Base-by-base conservation (phyloP, 2,888 invertebrate genomes). In the Stenchaetothrips biformis region DNA sequence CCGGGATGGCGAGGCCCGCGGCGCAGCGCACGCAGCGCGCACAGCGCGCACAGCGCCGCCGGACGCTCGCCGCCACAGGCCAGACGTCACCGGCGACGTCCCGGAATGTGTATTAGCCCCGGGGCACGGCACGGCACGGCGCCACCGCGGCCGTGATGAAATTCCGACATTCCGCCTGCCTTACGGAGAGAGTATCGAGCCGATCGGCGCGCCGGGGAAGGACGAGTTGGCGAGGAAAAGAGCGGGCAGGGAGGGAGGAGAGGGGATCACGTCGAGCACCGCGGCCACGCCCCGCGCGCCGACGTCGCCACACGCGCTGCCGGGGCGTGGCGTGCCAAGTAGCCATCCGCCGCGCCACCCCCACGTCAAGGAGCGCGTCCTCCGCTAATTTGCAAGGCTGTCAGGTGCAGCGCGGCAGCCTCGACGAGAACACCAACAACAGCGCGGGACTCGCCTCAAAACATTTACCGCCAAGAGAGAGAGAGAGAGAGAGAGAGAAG, bases 71-170 rank as follows among this genome's bases (percentile, higher is more conserved):
- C 21, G 9, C 25, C 25, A 74, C 25, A 74, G 37, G 37, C 21
- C 67, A 74, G 67, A 37, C 37, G 37, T 74, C 67, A 25, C 21
- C 67, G 67, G 67, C 25, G 67, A 74, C 67, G 25, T 21, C 25
- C 25, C 67, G 25, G 67, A 21, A 74, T 21, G 67, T 74, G 25
- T 74, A 74, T 74, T 74, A 74, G 67, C 67, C 25, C 53, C 13
- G 53, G 13, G 16, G 37, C 37, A 37, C 37, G 37, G 53, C 9
- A 53, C 53, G 53, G 53, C 53, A 9, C 13, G 53, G 53, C 9
- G 53, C 13, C 53, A 16, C 53, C 53, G 53, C 6, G 13, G 53
- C 13, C 13, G 53, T 53, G 53, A 53, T 16, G 53, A 53, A 53
- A 53, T 53, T 53, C 53, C 53, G 13, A 59, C 59, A 6, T 18